A percentile compares a stretch with the other conserved stretches of the same genome.
These are phyloP conservation scores for Asarcornis scutulata DNA, from an alignment of 2,113 vertebrate genomes.

Conservation along the genomic window DNA sequence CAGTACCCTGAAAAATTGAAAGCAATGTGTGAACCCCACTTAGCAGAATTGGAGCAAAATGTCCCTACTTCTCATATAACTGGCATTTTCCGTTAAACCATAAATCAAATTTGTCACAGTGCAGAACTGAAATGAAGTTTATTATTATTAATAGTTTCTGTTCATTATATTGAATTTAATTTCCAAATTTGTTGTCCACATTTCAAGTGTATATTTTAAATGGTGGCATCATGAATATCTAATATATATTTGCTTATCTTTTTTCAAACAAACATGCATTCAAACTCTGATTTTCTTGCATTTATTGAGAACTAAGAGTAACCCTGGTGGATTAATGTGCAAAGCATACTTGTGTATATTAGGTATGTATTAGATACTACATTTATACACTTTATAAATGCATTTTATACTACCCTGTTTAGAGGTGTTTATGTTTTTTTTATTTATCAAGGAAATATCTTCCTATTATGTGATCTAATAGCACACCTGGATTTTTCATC, in stretches of 20 bases:
- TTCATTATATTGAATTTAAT: neutral
- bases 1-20: neutral
- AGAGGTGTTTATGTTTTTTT: neutral
- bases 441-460: slow-evolving; percentile 40
- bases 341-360: neutral
- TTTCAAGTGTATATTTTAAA: neutral
- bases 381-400: neutral
- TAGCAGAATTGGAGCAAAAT: neutral
- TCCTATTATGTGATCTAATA: neutral
- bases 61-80: neutral
- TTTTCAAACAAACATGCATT: neutral
- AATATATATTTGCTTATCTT: neutral
- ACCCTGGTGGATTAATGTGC: neutral
- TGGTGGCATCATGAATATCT: neutral
- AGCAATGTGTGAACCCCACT: neutral
- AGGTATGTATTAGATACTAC: neutral
- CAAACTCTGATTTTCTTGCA: neutral
- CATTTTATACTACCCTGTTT: neutral
- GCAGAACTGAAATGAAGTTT: neutral
- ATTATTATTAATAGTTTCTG: neutral
- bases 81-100: neutral
- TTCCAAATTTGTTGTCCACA: neutral
- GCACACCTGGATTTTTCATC: slow-evolving; percentile 38
- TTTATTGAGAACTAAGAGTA: neutral
- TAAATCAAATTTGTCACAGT: neutral